phyloP scores from a whole-genome alignment of 2,113 vertebrate species.

The Hydropotes inermis region DNA sequence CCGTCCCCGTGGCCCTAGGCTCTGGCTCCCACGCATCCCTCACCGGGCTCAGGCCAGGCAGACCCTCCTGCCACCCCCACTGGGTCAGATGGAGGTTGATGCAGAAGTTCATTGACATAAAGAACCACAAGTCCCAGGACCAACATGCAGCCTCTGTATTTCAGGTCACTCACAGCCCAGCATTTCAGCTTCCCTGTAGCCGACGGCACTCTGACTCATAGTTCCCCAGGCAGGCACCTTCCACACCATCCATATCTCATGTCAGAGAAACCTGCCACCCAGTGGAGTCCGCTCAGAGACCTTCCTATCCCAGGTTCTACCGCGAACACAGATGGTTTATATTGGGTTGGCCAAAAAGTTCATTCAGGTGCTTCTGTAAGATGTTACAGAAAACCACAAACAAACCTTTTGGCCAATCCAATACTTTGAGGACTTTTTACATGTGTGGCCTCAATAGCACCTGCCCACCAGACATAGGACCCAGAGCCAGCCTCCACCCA shows the following conservation, averaged over 20 bases:
- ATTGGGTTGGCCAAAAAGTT: not conserved
- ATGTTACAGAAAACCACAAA: not conserved
- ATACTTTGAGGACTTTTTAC: not conserved
- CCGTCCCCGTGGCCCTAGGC: not conserved
- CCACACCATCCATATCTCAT: not conserved
- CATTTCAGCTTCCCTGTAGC: not conserved
- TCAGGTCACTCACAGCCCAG: not conserved
- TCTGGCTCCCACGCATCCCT: not conserved
- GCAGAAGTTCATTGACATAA: not conserved
- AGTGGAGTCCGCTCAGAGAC: not conserved
- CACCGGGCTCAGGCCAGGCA: no score
- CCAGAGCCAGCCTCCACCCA: not conserved
- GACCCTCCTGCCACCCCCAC: not conserved
- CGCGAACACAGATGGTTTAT: not conserved
- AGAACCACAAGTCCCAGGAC: not conserved
- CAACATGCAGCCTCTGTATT: not conserved
- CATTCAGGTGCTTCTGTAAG: not conserved
- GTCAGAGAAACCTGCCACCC: not conserved
- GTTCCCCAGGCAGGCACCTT: not conserved
- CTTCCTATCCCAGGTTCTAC: not conserved
- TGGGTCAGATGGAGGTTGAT: not conserved
- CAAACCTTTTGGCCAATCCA: not conserved
- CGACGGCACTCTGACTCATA: rapidly evolving
- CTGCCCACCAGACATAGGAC: not conserved
- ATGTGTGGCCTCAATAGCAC: not conserved